Percentiles rank a stretch among this genome's conserved stretches.
Conservation (phyloP, 2,797 vertebrate genomes). For the Pipistrellus pipistrellus region DNA sequence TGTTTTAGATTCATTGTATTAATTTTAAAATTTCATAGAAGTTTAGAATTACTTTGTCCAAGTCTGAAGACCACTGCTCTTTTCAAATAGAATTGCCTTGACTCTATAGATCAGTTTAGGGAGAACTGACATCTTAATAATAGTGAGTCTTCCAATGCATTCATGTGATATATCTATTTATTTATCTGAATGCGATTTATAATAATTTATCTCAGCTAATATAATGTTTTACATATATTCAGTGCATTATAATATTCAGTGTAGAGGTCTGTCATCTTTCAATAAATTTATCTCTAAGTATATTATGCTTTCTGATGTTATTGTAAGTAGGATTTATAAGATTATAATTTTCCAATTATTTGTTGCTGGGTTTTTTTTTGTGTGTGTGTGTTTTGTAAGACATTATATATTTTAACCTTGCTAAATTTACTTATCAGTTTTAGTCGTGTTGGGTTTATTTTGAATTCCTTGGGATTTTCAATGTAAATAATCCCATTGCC, state of each 20-base stretch:
- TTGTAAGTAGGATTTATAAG: neutral
- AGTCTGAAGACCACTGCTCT: neutral
- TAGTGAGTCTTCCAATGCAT: neutral
- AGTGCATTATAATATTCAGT: neutral
- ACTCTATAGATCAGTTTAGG: neutral
- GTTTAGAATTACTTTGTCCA: neutral
- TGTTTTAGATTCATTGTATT: slow-evolving; percentile 6
- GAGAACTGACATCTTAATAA: neutral
- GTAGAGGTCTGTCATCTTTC: neutral
- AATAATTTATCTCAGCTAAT: neutral
- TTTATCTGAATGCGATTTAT: slow-evolving; percentile 44
- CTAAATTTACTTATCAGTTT: neutral
- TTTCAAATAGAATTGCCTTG: slow-evolving; percentile 1
- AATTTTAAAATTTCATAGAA: neutral
- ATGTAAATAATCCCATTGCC: neutral
- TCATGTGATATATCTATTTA: neutral
- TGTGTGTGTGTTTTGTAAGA: neutral
- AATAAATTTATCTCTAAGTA: neutral
- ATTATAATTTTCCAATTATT: neutral
- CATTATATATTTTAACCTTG: neutral
- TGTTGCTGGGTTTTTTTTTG: neutral
- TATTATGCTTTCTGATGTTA: neutral
- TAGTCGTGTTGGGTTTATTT: neutral
- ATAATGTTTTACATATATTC: neutral
- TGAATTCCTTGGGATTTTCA: neutral